Percentiles rank a stretch among this genome's conserved stretches.
Conservation (phyloP, 2,113 vertebrate species). For the Carlito syrichta region DNA sequence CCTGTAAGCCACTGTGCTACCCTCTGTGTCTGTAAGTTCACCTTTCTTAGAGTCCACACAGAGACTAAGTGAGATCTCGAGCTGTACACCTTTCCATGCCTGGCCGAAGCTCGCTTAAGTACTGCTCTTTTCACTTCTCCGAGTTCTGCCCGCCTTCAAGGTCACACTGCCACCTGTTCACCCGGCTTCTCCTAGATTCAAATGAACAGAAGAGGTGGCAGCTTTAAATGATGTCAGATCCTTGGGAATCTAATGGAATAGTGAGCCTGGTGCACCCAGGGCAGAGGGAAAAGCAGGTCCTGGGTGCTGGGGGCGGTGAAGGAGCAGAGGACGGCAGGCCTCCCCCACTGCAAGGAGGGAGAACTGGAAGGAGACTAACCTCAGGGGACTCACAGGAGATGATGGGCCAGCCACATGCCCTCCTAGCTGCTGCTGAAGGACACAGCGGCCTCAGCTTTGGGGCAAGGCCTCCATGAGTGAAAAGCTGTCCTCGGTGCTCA, state of each 20-base stretch:
- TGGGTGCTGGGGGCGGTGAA: fast-evolving
- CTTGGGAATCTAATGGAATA: too few species aligned
- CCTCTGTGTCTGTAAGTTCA: not conserved
- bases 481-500: not conserved
- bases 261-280: not conserved
- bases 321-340: fast-evolving
- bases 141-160: not conserved
- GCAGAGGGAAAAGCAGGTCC: not conserved
- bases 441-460: not conserved
- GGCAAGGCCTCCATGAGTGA: not conserved
- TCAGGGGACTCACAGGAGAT: not conserved
- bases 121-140: not conserved
- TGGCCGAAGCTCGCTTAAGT: not conserved
- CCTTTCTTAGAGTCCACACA: not conserved
- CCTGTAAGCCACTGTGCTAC: not conserved
- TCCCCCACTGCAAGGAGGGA: not conserved
- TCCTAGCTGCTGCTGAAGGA: not conserved
- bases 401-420: too few species aligned
- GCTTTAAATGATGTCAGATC: not conserved
- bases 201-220: not conserved
- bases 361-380: not conserved
- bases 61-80: fast-evolving
- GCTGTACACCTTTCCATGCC: not conserved
- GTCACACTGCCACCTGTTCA: not conserved
- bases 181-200: not conserved